phyloP scores from a whole-genome alignment of 1,140 invertebrate genomes.

The Leucophenga varia region DNA sequence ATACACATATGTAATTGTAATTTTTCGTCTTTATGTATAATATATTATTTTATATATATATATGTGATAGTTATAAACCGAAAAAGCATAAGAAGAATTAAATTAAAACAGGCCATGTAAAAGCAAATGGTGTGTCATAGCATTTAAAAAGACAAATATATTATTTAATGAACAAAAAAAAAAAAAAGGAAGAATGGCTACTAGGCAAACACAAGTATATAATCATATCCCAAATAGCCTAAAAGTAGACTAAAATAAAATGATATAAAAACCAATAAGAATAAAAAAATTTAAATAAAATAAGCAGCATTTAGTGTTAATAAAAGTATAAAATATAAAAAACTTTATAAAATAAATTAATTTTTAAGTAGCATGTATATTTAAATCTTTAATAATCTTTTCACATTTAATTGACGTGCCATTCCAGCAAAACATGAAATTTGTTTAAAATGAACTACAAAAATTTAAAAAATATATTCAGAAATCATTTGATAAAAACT shows the following conservation, averaged over 20 bases:
- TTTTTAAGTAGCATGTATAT: slow-evolving; percentile 30
- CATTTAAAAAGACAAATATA: slow-evolving; percentile 33
- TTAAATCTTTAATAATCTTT: too few species aligned
- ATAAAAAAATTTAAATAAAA: too few species aligned
- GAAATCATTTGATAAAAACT: too few species aligned
- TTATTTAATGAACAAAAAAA: neutral
- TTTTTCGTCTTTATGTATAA: too few species aligned
- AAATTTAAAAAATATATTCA: too few species aligned
- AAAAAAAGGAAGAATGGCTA: slow-evolving; percentile 10
- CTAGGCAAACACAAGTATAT: slow-evolving; percentile 10
- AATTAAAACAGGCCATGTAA: slow-evolving; percentile 41
- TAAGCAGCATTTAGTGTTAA: too few species aligned
- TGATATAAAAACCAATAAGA: too few species aligned
- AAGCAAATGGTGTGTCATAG: slow-evolving; percentile 51
- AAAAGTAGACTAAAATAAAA: slow-evolving; percentile 40
- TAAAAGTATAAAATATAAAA: too few species aligned
- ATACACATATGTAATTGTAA: slow-evolving; percentile 19
- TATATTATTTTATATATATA: slow-evolving; percentile 19
- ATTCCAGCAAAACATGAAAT: slow-evolving; percentile 33
- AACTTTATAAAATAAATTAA: too few species aligned
- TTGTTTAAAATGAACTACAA: neutral
- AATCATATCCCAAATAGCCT: slow-evolving; percentile 50
- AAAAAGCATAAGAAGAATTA: slow-evolving; percentile 27
- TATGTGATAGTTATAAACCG: slow-evolving; percentile 48
- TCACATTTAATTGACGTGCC: slow-evolving; percentile 46